Conservation (phyloP, 1,140 invertebrate genomes). For the Drosophila varians region DNA sequence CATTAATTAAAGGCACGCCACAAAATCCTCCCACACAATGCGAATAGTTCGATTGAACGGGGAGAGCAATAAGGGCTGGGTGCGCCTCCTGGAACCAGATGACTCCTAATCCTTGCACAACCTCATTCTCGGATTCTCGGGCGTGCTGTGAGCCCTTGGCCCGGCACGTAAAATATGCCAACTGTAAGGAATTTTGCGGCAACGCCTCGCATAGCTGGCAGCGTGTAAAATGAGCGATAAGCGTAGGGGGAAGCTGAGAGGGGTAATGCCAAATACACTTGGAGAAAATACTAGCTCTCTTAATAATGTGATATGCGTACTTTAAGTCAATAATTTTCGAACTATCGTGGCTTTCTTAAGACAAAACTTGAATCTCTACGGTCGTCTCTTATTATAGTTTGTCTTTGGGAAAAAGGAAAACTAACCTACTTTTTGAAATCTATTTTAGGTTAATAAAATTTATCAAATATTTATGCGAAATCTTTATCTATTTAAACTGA, state of each 20-base stretch:
- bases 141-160: slow-evolving; percentile 39
- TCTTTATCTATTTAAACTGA: neutral
- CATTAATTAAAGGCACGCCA: slow-evolving; percentile 57
- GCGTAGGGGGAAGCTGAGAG: slow-evolving; percentile 24
- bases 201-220: slow-evolving; percentile 71
- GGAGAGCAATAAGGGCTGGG: slow-evolving; percentile 3
- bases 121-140: slow-evolving; percentile 26
- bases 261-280: slow-evolving; percentile 5
- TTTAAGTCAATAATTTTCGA: too few relatives aligned
- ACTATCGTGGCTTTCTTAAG: too few relatives aligned
- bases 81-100: slow-evolving; percentile 13
- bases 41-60: slow-evolving; percentile 51
- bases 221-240: slow-evolving; percentile 80
- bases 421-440: too few relatives aligned
- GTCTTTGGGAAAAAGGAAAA: too few relatives aligned
- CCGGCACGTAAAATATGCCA: slow-evolving; percentile 77
- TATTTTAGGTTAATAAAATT: too few relatives aligned
- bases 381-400: too few relatives aligned
- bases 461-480: neutral
- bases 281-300: neutral
- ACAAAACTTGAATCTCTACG: too few relatives aligned
- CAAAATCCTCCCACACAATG: slow-evolving; percentile 27
- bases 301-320: too few relatives aligned
- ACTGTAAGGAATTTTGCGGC: slow-evolving; percentile 68
- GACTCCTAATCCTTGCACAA: slow-evolving; percentile 60